Conservation (phyloP, 2,113 vertebrate genomes). For the Cynopterus brachyotis region DNA sequence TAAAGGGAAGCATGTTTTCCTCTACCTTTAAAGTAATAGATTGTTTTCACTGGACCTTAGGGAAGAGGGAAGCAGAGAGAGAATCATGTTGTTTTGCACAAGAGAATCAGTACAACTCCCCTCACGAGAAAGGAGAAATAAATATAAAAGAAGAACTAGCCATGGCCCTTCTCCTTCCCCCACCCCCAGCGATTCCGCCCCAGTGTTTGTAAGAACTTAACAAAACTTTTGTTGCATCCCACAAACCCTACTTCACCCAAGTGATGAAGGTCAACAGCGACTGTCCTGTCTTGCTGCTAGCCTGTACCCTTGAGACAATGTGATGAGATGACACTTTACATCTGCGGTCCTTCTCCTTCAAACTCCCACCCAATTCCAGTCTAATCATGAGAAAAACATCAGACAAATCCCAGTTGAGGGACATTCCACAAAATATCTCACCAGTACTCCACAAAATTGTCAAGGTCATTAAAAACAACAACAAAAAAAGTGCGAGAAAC, state of each 20-base stretch:
- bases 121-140: not conserved
- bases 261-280: not conserved
- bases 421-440: not conserved
- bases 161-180: not conserved
- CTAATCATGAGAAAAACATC: not conserved
- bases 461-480: not conserved
- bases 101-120: not conserved
- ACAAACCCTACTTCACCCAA: not conserved
- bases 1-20: not conserved
- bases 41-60: not conserved
- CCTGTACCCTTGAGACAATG: not conserved
- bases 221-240: not conserved
- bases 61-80: not conserved
- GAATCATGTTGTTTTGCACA: not conserved
- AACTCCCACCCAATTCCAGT: not conserved
- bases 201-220: not conserved
- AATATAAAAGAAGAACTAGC: not conserved
- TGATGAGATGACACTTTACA: not conserved
- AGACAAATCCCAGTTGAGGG: not conserved
- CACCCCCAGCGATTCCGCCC: not conserved
- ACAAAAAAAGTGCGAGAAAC: not conserved
- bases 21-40: not conserved
- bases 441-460: not conserved
- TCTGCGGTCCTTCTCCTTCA: not conserved
- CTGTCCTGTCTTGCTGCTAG: not conserved